Conservation (phyloP, 2,888 invertebrate genomes). For the Torymus tubicola region DNA sequence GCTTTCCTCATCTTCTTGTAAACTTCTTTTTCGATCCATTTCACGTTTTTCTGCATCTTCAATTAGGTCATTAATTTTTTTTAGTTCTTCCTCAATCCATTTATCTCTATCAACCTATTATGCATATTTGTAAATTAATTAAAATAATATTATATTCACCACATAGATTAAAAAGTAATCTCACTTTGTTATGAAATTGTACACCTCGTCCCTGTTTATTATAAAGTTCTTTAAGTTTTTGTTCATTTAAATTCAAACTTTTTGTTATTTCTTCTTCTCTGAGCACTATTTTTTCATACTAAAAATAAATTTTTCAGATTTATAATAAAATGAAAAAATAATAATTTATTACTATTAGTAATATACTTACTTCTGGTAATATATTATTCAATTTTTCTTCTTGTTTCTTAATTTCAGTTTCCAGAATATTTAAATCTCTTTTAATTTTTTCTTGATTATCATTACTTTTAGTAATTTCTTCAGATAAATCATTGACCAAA, state of each 20-base stretch:
- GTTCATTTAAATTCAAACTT: constrained; percentile 92
- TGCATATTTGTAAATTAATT: not conserved
- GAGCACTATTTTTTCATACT: constrained; percentile 94
- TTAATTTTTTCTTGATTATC: constrained; percentile 90
- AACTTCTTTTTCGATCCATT: constrained; percentile 90
- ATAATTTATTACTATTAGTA: not conserved
- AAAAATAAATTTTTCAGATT: constrained; percentile 60
- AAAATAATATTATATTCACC: not conserved
- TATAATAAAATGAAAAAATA: constrained; percentile 12
- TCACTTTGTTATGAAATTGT: constrained; percentile 88
- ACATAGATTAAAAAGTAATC: not conserved
- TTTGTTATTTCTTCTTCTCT: constrained; percentile 94
- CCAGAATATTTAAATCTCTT: constrained; percentile 89
- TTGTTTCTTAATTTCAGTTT: constrained; percentile 91
- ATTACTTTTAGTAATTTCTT: constrained; percentile 96
- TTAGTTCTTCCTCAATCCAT: constrained; percentile 97
- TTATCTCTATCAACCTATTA: constrained; percentile 92
- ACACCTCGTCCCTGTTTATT: constrained; percentile 98
- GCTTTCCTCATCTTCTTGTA: constrained; percentile 89
- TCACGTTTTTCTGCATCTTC: constrained; percentile 96
- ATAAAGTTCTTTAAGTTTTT: constrained; percentile 95
- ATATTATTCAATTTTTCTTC: constrained; percentile 92
- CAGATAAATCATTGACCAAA: constrained; percentile 94
- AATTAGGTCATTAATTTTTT: constrained; percentile 92
- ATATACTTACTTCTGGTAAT: constrained; percentile 81